Conservation (phyloP, 2,113 vertebrate genomes). For the Cololabis saira region DNA sequence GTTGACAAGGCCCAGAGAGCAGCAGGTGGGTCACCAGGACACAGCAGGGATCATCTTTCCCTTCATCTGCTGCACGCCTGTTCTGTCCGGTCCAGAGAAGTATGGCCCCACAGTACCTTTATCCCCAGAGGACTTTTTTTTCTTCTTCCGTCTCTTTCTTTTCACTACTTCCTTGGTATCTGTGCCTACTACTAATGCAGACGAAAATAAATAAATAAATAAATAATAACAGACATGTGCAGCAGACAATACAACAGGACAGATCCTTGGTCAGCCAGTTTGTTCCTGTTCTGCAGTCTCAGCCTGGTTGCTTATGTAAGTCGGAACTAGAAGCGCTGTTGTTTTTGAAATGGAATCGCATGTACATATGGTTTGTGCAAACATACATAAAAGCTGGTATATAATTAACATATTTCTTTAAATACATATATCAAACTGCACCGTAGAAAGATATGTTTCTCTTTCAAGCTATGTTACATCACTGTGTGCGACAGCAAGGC, state of each 20-base stretch:
- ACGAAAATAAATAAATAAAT: slow-evolving; percentile 3
- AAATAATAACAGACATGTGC: slow-evolving; percentile 15
- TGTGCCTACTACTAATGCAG: slow-evolving; percentile 18
- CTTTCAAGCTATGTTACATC: slow-evolving; percentile 20
- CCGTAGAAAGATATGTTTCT: not conserved
- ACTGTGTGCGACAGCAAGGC: slow-evolving; percentile 26
- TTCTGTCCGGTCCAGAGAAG: not conserved
- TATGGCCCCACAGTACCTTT: slow-evolving; percentile 8
- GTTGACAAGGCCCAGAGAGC: slow-evolving; percentile 41
- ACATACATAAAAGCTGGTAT: not conserved
- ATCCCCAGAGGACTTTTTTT: slow-evolving; percentile 8
- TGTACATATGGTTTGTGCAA: slow-evolving; percentile 16
- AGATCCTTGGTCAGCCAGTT: slow-evolving; percentile 56
- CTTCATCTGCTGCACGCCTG: slow-evolving; percentile 38
- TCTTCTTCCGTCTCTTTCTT: slow-evolving; percentile 4
- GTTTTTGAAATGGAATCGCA: slow-evolving; percentile 51
- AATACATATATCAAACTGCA: slow-evolving; percentile 1
- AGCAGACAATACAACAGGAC: slow-evolving; percentile 31
- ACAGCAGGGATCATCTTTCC: slow-evolving; percentile 46
- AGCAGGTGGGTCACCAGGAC: slow-evolving; percentile 56
- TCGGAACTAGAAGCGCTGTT: slow-evolving; percentile 50
- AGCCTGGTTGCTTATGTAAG: slow-evolving; percentile 63
- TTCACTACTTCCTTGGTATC: slow-evolving; percentile 20
- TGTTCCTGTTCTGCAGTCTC: slow-evolving; percentile 53
- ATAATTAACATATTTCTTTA: not conserved